A percentile compares a stretch with the other conserved stretches of the same genome.
Conservation (phyloP, 1,140 invertebrate genomes). For the Aleiodes sp. region DNA sequence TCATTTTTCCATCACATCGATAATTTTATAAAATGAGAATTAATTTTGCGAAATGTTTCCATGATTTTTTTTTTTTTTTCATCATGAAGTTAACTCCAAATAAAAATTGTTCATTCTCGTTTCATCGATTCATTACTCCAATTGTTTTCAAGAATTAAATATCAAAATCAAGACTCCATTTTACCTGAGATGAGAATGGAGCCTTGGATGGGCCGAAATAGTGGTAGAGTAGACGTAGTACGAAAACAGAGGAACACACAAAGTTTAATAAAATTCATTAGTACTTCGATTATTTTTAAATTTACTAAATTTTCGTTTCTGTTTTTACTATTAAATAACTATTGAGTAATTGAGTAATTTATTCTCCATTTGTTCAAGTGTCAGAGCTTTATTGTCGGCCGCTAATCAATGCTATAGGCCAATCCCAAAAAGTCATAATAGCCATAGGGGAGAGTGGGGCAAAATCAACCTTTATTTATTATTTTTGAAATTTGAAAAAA, state of each 20-base stretch:
- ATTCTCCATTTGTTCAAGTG: slow-evolving; percentile 38
- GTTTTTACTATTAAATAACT: neutral
- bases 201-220: slow-evolving; percentile 65
- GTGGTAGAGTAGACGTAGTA: slow-evolving; percentile 63
- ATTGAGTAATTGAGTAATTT: slow-evolving; percentile 21
- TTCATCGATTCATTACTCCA: slow-evolving; percentile 33
- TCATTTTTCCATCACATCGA: too few relatives aligned
- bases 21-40: too few relatives aligned
- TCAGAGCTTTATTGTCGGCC: slow-evolving; percentile 51
- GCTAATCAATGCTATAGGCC: slow-evolving; percentile 46
- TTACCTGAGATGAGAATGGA: slow-evolving; percentile 66
- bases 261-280: slow-evolving; percentile 42
- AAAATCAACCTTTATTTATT: slow-evolving; percentile 33
- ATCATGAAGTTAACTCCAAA: too few relatives aligned
- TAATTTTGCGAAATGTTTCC: too few relatives aligned
- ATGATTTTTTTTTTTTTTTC: too few relatives aligned
- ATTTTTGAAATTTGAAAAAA: too few relatives aligned
- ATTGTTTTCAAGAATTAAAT: slow-evolving; percentile 50
- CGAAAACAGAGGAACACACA: slow-evolving; percentile 63
- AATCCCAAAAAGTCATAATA: slow-evolving; percentile 37
- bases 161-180: slow-evolving; percentile 66
- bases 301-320: slow-evolving; percentile 5
- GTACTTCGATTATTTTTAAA: slow-evolving; percentile 3
- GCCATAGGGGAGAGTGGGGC: slow-evolving; percentile 52
- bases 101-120: slow-evolving; percentile 3